Evolutionary conservation across 2,888 invertebrate species (phyloP).

Genomic region (Brachypalpus laphriformis): DNA sequence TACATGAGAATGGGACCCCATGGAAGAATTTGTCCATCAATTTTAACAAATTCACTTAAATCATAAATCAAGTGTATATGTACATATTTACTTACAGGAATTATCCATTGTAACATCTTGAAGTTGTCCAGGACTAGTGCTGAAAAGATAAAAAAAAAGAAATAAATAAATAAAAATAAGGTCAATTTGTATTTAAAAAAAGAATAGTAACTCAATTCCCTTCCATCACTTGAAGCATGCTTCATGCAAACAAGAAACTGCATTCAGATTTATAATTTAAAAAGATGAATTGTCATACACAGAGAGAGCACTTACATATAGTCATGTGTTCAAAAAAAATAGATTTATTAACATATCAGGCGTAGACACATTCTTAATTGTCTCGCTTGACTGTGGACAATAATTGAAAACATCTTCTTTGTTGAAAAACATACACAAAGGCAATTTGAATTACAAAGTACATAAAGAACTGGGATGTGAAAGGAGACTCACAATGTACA

Average conservation of each 20-base stretch:
- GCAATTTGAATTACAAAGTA: background rate
- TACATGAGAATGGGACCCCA: no score
- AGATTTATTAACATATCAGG: slow-evolving; percentile 43
- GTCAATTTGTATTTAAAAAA: background rate
- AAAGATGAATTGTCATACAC: slow-evolving; percentile 26
- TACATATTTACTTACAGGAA: slow-evolving; percentile 79
- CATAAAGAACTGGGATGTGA: background rate
- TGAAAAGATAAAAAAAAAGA: slow-evolving; percentile 83
- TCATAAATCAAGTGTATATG: no score
- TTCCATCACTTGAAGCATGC: slow-evolving; percentile 20
- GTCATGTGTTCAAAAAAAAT: slow-evolving; percentile 24
- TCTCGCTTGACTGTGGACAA: slow-evolving; percentile 1
- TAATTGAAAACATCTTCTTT: slow-evolving; percentile 20
- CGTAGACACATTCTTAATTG: slow-evolving; percentile 38
- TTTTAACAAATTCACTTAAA: no score
- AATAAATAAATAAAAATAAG: slow-evolving; percentile 50
- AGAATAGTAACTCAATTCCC: slow-evolving; percentile 17
- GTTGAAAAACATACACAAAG: background rate
- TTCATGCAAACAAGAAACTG: slow-evolving; percentile 29
- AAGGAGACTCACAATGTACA: background rate
- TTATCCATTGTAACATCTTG: slow-evolving; percentile 87
- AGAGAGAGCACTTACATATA: background rate
- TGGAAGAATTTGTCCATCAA: no score
- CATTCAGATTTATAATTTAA: slow-evolving; percentile 40
- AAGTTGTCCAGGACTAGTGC: slow-evolving; percentile 88